These are phyloP conservation scores for Leuciscus idus DNA, from an alignment of 2,113 vertebrate genomes.

Conservation along the genomic window DNA sequence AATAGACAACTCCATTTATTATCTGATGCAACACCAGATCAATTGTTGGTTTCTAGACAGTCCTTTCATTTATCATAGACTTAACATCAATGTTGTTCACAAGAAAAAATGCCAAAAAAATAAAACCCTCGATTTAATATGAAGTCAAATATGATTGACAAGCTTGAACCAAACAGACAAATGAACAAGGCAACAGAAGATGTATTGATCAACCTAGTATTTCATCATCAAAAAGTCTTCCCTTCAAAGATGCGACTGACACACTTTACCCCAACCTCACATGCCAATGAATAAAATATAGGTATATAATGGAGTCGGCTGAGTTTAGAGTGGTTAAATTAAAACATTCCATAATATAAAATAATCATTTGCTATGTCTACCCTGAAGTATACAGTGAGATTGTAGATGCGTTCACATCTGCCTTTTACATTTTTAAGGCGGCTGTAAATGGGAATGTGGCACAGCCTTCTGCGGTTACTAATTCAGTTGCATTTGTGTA, in stretches of 20 bases:
- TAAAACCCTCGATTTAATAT: background rate
- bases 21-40: background rate
- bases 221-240: background rate
- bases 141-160: background rate
- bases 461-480: background rate
- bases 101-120: background rate
- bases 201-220: background rate
- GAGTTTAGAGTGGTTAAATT: background rate
- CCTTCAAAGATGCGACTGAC: background rate
- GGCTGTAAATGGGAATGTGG: constrained; percentile 8
- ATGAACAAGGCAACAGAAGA: constrained; percentile 20
- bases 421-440: constrained; percentile 25
- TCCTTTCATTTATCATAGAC: background rate
- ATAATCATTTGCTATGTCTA: constrained; percentile 6
- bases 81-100: background rate
- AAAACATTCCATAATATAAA: constrained; percentile 17
- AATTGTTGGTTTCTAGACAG: background rate
- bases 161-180: constrained; percentile 12
- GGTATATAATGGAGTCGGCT: constrained; percentile 1
- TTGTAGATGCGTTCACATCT: background rate
- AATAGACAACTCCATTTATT: constrained; percentile 10
- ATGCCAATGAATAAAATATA: constrained; percentile 1
- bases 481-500: background rate
- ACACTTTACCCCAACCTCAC: background rate
- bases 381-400: constrained; percentile 27